phyloP scores from a whole-genome alignment of 2,888 invertebrate species.

The Agonopterix heracliana region DNA sequence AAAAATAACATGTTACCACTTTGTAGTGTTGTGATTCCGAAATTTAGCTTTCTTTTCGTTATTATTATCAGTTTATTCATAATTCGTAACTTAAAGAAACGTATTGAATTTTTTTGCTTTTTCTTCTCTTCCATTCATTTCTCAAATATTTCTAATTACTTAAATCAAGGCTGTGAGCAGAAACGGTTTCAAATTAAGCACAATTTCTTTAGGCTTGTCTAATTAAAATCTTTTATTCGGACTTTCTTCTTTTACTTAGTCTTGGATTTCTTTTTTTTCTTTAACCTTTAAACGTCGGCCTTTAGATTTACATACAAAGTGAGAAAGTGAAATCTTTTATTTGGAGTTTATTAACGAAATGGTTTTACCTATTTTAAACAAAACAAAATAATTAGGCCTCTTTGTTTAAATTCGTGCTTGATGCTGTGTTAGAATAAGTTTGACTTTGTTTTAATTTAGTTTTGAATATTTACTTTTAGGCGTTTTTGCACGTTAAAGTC shows the following conservation, averaged over 20 bases:
- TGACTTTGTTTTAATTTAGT: no score
- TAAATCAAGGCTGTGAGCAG: neutral
- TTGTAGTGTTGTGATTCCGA: no score
- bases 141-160: constrained; percentile 3
- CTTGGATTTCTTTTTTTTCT: neutral
- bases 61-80: neutral
- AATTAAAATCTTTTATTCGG: constrained; percentile 10
- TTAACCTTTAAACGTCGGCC: neutral
- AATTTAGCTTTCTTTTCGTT: no score
- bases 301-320: constrained; percentile 15
- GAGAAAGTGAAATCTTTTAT: constrained; percentile 3
- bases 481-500: no score
- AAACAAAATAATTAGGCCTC: no score
- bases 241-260: neutral
- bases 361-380: no score
- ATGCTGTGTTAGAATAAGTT: no score
- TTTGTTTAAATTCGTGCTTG: no score
- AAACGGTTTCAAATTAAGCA: constrained; percentile 4
- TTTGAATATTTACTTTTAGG: no score
- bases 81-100: neutral
- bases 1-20: no score
- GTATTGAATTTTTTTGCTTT: neutral
- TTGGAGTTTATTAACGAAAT: constrained; percentile 1
- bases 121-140: neutral
- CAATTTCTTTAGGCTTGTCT: constrained; percentile 4